Conservation (phyloP, 2,113 vertebrate species). For the Triplophysa siluroides region DNA sequence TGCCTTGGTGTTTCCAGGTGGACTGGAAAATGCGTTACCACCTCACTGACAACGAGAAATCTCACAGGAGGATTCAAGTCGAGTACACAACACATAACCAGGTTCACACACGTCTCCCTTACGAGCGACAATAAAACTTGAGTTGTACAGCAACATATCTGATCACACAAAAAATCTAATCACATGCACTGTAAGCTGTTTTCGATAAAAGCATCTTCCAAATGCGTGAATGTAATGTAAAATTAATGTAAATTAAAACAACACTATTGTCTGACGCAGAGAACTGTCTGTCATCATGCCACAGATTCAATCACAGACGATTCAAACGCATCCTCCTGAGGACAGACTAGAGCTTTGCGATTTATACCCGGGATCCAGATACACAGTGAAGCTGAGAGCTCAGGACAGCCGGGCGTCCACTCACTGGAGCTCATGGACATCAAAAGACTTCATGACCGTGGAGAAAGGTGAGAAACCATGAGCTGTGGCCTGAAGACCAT, state of each 20-base stretch:
- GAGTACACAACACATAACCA: constrained; percentile 48
- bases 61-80: constrained; percentile 58
- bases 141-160: not conserved
- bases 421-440: constrained; percentile 86
- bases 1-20: constrained; percentile 76
- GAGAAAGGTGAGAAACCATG: constrained; percentile 61
- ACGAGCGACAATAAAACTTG: not conserved
- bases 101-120: constrained; percentile 48
- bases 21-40: constrained; percentile 67
- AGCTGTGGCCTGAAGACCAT: no score
- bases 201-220: no score
- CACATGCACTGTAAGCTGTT: no score
- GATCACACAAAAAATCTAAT: not conserved
- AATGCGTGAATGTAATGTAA: no score
- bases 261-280: not conserved
- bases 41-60: constrained; percentile 57
- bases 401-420: constrained; percentile 78
- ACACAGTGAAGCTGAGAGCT: constrained; percentile 71
- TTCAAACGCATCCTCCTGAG: not conserved
- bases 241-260: no score
- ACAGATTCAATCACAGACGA: constrained; percentile 41
- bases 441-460: constrained; percentile 78
- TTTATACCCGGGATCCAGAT: constrained; percentile 61
- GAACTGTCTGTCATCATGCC: not conserved
- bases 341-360: constrained; percentile 44